Evolutionary conservation across 2,888 invertebrate species (phyloP), one percentile per base, ranked within the genome.

Genomic region (Drosophila bunnanda): DNA sequence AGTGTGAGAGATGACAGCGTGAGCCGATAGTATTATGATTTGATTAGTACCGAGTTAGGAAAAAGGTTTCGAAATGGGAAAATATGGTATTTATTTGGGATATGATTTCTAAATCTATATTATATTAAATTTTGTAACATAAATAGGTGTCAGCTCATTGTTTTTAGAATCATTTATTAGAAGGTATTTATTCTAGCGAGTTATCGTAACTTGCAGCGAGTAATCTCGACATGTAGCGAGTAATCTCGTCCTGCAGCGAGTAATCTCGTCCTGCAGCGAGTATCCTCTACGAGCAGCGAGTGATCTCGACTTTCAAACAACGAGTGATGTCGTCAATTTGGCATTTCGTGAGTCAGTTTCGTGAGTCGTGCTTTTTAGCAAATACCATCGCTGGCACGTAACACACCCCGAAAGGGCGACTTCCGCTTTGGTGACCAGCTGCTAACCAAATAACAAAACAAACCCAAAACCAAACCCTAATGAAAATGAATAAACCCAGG

Each of bases 361-460:
- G 57, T 60, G 62, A 48, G 62, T 25, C 22, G 46, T 62, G 32
- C 8, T 13, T 17, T 30, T 7, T 13, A 7, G 2, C 1, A n/a
- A 44, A 46, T 55, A 28, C 28, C 67, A 67, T 32, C 64, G 20
- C 62, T 52, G 43, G 48, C 41, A 41, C 46, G 34, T 25, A 38
- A 25, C 43, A 56, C 55, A 62, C 41, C 43, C 59, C 59, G 41
- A 46, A 44, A 65, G 72, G 72, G 71, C 65, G 44, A 72, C 74
- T 72, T 72, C 74, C 71, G 71, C 56, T 72, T 39, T 34, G 54
- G 43, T 43, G 58, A 73, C 53, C 66, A 55, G 71, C 71, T 64
- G 57, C 57, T 43, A 69, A 58, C 56, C 52, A 48, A 58, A 38
- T 25, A 53, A 53, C 53, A 41, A 57, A 39, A 60, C 59, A 56